Conservation (phyloP, 2,888 invertebrate species). For the Anthoptus insignis region DNA sequence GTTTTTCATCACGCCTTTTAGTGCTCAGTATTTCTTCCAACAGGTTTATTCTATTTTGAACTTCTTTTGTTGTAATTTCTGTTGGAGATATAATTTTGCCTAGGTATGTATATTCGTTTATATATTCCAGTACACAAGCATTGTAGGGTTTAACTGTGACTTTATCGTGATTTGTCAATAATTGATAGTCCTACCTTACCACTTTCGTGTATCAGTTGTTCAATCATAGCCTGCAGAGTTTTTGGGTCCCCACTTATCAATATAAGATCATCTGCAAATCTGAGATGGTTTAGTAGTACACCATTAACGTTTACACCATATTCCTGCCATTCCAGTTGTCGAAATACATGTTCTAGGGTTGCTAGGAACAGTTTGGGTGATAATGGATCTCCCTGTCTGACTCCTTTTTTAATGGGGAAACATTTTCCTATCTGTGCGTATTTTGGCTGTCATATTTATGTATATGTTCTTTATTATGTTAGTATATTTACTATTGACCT, state of each 20-base stretch:
- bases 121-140: no score
- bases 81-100: constrained; percentile 5
- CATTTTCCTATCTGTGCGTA: background rate
- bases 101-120: constrained; percentile 4
- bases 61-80: background rate
- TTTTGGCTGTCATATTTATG: background rate
- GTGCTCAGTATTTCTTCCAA: background rate
- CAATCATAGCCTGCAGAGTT: no score
- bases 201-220: background rate
- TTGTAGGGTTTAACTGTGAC: no score
- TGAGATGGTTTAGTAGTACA: background rate
- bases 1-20: constrained; percentile 21
- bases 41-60: background rate
- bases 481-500: constrained; percentile 6
- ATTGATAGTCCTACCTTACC: background rate
- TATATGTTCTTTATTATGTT: constrained; percentile 5
- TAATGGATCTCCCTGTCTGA: constrained; percentile 9
- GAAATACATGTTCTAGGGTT: background rate
- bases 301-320: no score
- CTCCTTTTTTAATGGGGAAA: constrained; percentile 9
- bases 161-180: no score
- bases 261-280: background rate
- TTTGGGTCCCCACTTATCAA: no score
- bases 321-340: background rate
- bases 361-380: constrained; percentile 10